phyloP scores from a whole-genome alignment of 2,888 invertebrate species.

The Spatulosminthurus flaviceps region DNA sequence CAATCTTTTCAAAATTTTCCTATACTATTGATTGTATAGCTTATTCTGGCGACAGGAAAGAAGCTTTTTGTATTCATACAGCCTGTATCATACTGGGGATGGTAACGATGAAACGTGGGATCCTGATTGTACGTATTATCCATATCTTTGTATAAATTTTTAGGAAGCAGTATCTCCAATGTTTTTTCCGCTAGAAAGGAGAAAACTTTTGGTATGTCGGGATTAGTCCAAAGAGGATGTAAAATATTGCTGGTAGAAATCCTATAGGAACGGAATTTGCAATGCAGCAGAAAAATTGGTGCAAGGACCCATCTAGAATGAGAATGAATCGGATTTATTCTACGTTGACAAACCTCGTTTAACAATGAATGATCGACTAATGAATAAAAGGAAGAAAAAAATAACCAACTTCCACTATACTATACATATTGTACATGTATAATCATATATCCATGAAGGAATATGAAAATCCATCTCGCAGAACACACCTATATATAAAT shows the following conservation, averaged over 20 bases:
- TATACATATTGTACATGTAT: neutral
- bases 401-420: neutral
- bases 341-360: slow-evolving; percentile 8
- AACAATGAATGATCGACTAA: slow-evolving; percentile 14
- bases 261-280: neutral
- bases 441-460: too few relatives aligned
- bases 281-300: slow-evolving; percentile 18
- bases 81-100: too few relatives aligned
- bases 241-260: neutral
- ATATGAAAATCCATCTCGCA: too few relatives aligned
- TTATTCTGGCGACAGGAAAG: too few relatives aligned
- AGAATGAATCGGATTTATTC: neutral
- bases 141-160: too few relatives aligned
- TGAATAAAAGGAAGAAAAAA: neutral
- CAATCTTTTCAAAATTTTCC: too few relatives aligned
- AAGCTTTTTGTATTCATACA: too few relatives aligned
- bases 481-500: too few relatives aligned
- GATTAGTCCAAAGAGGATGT: slow-evolving; percentile 18
- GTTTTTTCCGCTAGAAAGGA: neutral
- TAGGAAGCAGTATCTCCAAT: too few relatives aligned
- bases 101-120: too few relatives aligned
- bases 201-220: slow-evolving; percentile 2
- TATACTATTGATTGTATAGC: too few relatives aligned
- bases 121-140: too few relatives aligned
- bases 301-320: slow-evolving; percentile 8